phyloP scores from a whole-genome alignment of 2,113 vertebrate species.

The Ia io region DNA sequence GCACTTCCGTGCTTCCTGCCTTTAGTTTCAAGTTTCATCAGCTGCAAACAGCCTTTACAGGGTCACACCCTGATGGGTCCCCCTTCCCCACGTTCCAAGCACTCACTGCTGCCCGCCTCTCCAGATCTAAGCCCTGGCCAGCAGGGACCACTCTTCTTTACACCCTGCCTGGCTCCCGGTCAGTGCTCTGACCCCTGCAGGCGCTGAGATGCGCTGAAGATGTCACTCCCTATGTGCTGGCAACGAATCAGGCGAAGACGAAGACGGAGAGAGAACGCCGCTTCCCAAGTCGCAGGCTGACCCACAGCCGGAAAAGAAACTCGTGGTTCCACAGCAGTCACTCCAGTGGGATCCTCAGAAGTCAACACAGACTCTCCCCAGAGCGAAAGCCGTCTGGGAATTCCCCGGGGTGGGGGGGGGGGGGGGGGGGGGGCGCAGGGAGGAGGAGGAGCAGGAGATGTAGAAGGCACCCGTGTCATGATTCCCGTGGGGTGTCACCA shows the following conservation, averaged over 20 bases:
- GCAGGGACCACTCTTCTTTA: neutral
- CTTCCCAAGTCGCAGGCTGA: no score
- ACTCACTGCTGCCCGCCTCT: neutral
- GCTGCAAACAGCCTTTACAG: neutral
- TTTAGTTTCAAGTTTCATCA: neutral
- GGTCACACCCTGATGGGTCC: neutral
- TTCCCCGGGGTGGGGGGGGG: accelerated
- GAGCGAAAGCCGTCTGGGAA: accelerated
- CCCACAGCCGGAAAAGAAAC: neutral
- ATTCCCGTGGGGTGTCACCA: neutral
- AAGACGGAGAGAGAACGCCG: accelerated
- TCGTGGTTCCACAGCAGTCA: neutral
- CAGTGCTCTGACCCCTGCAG: accelerated
- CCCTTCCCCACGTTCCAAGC: no score
- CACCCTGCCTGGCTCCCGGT: accelerated
- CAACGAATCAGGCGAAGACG: neutral
- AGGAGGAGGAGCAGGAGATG: no score
- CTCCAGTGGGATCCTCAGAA: neutral
- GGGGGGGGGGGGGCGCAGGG: no score
- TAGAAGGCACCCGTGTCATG: accelerated
- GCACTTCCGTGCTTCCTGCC: neutral
- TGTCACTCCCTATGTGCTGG: neutral
- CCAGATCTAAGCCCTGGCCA: accelerated
- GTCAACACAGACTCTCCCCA: neutral
- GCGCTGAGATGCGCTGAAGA: neutral